Percentiles rank a stretch among this genome's conserved stretches.
Conservation (phyloP, 1,140 invertebrate species). For the Hyposmocoma kahamanoa region DNA sequence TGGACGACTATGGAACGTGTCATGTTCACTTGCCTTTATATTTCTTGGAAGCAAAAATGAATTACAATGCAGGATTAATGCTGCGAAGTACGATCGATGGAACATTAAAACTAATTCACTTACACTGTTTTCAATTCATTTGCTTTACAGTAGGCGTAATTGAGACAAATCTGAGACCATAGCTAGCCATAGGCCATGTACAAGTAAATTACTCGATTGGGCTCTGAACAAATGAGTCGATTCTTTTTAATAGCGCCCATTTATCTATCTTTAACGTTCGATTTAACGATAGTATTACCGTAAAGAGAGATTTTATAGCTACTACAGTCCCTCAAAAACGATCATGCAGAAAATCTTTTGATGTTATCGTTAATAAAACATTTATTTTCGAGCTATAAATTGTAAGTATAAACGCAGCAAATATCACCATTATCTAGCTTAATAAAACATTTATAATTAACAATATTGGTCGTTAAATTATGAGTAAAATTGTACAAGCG, state of each 20-base stretch:
- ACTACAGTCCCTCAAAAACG: background rate
- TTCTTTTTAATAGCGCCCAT: background rate
- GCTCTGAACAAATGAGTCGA: background rate
- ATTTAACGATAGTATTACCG: background rate
- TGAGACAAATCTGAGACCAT: too few species aligned
- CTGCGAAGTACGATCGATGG: too few species aligned
- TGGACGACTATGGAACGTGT: background rate
- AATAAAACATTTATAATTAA: conserved; percentile 17
- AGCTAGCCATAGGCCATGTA: background rate
- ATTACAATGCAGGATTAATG: too few species aligned
- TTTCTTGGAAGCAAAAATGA: too few species aligned
- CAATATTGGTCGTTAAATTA: conserved; percentile 5
- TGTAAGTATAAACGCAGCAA: background rate
- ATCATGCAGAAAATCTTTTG: background rate
- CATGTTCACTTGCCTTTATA: conserved; percentile 10
- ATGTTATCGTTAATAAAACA: conserved; percentile 1
- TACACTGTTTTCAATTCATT: too few species aligned
- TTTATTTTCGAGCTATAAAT: background rate
- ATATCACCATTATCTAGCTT: background rate
- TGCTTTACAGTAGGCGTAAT: too few species aligned
- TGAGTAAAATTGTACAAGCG: background rate
- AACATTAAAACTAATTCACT: too few species aligned
- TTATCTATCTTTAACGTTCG: background rate
- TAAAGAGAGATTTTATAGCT: background rate
- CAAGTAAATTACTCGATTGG: background rate